A percentile compares a stretch with the other conserved stretches of the same genome.
Evolutionary conservation across 1,140 invertebrate genomes (phyloP).

Genomic region (Hycleus cichorii): DNA sequence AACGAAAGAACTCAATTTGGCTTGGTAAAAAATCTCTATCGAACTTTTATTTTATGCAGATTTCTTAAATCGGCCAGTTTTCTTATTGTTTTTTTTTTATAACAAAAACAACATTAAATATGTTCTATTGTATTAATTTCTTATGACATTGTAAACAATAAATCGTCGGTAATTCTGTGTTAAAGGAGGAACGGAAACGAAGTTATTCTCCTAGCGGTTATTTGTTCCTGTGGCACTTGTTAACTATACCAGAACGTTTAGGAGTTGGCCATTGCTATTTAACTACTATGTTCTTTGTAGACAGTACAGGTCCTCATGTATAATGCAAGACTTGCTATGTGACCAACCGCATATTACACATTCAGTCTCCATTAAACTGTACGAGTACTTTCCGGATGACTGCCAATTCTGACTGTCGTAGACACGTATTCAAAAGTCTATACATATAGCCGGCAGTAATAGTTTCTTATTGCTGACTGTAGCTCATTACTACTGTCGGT

Average conservation of each 20-base stretch:
- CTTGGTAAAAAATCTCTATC: no score
- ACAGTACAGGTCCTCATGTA: slow-evolving; percentile 5
- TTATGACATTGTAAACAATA: no score
- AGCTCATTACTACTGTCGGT: no score
- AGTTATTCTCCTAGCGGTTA: not conserved
- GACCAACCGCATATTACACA: slow-evolving; percentile 18
- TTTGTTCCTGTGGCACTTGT: not conserved
- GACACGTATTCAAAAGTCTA: slow-evolving; percentile 17
- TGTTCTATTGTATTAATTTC: no score
- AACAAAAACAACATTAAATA: not conserved
- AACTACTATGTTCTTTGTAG: no score
- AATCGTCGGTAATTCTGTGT: no score
- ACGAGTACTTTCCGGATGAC: slow-evolving; percentile 16
- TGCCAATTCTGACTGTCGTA: slow-evolving; percentile 5
- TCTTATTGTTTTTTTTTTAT: no score
- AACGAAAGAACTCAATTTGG: no score
- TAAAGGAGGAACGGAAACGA: no score
- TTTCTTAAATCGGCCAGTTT: not conserved
- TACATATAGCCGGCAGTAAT: not conserved
- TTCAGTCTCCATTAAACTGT: slow-evolving; percentile 18
- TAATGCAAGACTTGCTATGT: slow-evolving; percentile 17
- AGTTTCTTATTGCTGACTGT: no score
- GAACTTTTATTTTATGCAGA: no score
- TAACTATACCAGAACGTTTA: not conserved
- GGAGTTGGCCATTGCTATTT: not conserved